phyloP scores from a whole-genome alignment of 2,888 invertebrate species.

The Alviniconcha strummeri region DNA sequence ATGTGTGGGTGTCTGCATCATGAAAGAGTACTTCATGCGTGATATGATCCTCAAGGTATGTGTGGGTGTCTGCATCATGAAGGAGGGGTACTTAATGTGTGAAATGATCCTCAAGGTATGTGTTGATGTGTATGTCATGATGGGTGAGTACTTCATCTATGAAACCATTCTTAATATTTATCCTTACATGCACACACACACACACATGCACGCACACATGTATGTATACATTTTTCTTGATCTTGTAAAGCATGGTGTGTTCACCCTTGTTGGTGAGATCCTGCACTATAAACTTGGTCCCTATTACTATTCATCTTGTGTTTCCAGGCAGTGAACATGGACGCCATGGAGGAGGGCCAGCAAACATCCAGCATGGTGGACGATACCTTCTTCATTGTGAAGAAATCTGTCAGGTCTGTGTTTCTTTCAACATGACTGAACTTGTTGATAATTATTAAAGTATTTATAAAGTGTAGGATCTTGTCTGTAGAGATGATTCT shows the following conservation, averaged over 20 bases:
- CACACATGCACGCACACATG: too few relatives aligned
- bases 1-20: constrained; percentile 79
- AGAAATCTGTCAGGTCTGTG: constrained; percentile 89
- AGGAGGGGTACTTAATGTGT: constrained; percentile 91
- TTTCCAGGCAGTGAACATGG: constrained; percentile 73
- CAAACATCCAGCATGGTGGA: constrained; percentile 93
- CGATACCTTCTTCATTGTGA: constrained; percentile 96
- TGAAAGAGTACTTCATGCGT: constrained; percentile 93
- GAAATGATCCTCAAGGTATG: constrained; percentile 93
- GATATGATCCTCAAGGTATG: constrained; percentile 93
- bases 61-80: constrained; percentile 86
- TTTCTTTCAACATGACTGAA: background rate
- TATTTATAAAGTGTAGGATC: too few relatives aligned
- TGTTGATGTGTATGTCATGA: constrained; percentile 71
- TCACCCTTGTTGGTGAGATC: too few relatives aligned
- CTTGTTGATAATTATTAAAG: too few relatives aligned
- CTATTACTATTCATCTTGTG: background rate
- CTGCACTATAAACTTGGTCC: too few relatives aligned
- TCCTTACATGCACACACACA: too few relatives aligned
- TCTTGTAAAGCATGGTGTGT: too few relatives aligned
- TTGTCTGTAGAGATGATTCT: background rate
- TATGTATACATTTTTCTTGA: too few relatives aligned
- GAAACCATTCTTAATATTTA: too few relatives aligned
- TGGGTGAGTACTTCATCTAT: constrained; percentile 76
- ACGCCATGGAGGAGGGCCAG: constrained; percentile 71